Percentiles rank a stretch among this genome's conserved stretches.
Conservation (phyloP, 2,797 vertebrate species). For the Spinibarbus caldwelli region DNA sequence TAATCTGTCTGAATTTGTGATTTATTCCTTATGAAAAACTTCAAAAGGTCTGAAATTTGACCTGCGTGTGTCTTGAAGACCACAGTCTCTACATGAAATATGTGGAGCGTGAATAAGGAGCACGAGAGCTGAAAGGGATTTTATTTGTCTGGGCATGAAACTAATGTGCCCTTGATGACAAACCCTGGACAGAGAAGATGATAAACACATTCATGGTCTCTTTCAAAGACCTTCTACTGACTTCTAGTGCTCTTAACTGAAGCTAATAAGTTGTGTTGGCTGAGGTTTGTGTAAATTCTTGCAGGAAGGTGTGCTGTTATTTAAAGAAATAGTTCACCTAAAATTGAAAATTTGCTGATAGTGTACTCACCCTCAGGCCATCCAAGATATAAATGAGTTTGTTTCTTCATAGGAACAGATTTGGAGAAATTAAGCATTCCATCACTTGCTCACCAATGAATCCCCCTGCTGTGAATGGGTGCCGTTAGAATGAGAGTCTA, state of each 20-base stretch:
- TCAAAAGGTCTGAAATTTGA: conserved; percentile 41
- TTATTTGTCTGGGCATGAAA: conserved; percentile 25
- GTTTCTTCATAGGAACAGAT: not conserved
- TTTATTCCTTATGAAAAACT: conserved; percentile 20
- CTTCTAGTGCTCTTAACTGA: not conserved
- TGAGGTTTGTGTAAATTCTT: not conserved
- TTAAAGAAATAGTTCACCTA: not conserved
- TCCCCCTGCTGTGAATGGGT: not conserved
- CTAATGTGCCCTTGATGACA: conserved; percentile 20
- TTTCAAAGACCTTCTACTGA: not conserved
- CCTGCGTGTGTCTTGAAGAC: not conserved
- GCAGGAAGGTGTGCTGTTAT: not conserved
- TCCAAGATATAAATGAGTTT: not conserved
- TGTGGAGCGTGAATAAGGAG: conserved; percentile 7
- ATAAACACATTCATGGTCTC: not conserved
- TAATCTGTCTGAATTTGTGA: conserved; percentile 12
- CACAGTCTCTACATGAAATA: conserved; percentile 18
- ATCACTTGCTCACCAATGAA: not conserved
- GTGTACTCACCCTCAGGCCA: not conserved
- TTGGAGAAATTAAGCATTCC: not conserved
- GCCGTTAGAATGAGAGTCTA: not conserved
- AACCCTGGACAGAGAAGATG: conserved; percentile 8
- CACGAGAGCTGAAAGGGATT: conserved; percentile 15
- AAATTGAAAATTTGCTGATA: not conserved
- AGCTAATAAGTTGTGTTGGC: not conserved